Base-by-base conservation (phyloP, 2,113 vertebrate species). In the Tachycineta bicolor region DNA sequence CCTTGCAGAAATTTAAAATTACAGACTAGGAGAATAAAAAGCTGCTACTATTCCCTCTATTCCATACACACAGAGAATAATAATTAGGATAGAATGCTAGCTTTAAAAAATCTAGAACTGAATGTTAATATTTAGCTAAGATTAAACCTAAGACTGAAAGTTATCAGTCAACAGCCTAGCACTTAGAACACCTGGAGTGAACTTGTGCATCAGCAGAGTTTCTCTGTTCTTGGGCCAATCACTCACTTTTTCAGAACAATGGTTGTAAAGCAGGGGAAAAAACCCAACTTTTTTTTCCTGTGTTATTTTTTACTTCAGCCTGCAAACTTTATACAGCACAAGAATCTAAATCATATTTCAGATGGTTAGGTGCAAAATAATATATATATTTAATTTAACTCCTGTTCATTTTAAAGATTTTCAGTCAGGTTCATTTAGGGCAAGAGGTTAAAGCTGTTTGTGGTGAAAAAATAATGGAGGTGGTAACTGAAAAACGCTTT, bases 231-330 rank as follows among this genome's bases (percentile, higher is more conserved):
- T 69, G 14, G n/a, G 17, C 25, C 65, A 65, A 25, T 37, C 4
- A 10, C 10, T 83, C 24, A 60, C 26, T 62, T 74, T 56, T 83
- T 84, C 7, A 43, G 25, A 63, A 52, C 4, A 44, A 26, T 4
- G 3, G 0, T 1, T 78, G 14, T 47, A 68, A 78, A 91, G 37
- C 0, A 28, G 5, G 8, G 7, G 6, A 2, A 22, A 33, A 33
- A 44, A 34, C 1, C 5, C 6, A 7, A 13, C 6, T 19, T 41
- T 21, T 8, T 43, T 81, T 53, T 81, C 46, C 49, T 31, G 9
- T 25, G 34, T 47, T 26, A 74, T 69, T 77, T 74, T 83, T 86
- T n/a, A 80, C 34, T 65, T 88, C 14, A 46, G 9, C 52, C 49
- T 44, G 11, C 47, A 69, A 93, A 65, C 19, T 31, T 41, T 4